Evolutionary conservation across 2,888 invertebrate genomes (phyloP), one percentile per base, ranked within the genome.

Genomic region (Drosophila helvetica): DNA sequence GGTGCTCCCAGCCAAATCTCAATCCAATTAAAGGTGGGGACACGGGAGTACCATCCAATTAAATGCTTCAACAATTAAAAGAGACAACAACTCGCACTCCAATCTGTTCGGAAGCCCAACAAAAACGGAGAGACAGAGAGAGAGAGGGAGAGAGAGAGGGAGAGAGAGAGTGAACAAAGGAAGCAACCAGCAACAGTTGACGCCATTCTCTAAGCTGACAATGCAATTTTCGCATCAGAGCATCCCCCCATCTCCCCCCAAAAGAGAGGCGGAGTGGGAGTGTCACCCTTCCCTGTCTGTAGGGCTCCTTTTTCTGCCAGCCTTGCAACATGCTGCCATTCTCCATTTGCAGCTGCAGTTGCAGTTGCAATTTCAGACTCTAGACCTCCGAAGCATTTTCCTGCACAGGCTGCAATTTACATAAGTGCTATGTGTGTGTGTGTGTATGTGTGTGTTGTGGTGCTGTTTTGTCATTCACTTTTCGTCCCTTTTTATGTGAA

Each of bases 221-320:
- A 72, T 85, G 80, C 82, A 85, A 82, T 85, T 85, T 84, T 58
- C 69, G 74, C 87, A 62, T 69, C 84, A 56, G 38, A 27, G 65
- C 45, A 57, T 19, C 48, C 25, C 51, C 17, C 22, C 9, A 12
- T 9, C 30, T 1, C 12, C 33, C 12, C 33, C 12, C 33, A 3
- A 33, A 25, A n/a, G 18, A 17, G 25, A 22, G 17, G 7, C 17
- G 33, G 33, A 19, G 1, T 10, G 45, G 33, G n/a, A 27, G 60
- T 68, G 68, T 51, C 59, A 46, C 47, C 25, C 17, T 38, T 18
- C 62, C 10, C 27, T 38, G 38, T 38, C 38, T 38, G 38, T 38
- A 4, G 38, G 4, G 12, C 30, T 51, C 61, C 27, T 38, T 38
- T 52, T 52, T 47, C 38, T 47, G 64, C 67, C 47, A 47, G 68